Base-by-base conservation (phyloP, 1,140 invertebrate genomes). In the Drosophila melanogaster region DNA sequence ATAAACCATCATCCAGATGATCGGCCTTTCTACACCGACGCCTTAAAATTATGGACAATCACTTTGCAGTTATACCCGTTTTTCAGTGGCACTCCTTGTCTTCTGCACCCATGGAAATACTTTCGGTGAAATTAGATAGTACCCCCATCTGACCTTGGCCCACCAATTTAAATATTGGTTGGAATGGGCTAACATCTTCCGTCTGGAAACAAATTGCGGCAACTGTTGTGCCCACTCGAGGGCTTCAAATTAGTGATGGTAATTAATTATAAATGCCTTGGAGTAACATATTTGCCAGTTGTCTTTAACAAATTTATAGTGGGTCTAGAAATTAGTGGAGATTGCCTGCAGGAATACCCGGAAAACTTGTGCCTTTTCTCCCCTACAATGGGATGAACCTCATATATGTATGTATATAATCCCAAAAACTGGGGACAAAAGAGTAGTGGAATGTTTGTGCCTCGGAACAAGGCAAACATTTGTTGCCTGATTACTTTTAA, bases 401-500 rank as follows among this genome's bases (percentile, higher is more conserved):
- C 30, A 8, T 30, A 30, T 30, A 30, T 30, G 30, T 30, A 30
- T 8, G 7, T 30, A 8, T 30, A 59, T 64, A 64, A 64, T 64
- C 60, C 60, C 56, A 10, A 41, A 37, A 62, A 64, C 60, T 61
- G 26, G 64, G 38, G n/a, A 60, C 38, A 59, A 77, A 50, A 37
- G 55, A 37, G 41, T 38, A 7, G 12, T 22, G 44, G 62, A 66
- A 49, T 47, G 22, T 47, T 37, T 62, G 44, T 65, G 35, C 60
- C 60, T 46, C 44, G 43, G 41, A 78, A 90, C 78, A 71, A 65
- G 75, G 85, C 73, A 90, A 90, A 90, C 85, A 89, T 90, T 90
- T 86, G 85, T 78, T 89, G 89, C 77, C 76, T 91, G 90, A 91
- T 91, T 91, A 91, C 90, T 91, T 91, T 91, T 91, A 91, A 91